Base-by-base conservation (phyloP, 1,140 invertebrate species). In the Pseudoatta argentina region DNA sequence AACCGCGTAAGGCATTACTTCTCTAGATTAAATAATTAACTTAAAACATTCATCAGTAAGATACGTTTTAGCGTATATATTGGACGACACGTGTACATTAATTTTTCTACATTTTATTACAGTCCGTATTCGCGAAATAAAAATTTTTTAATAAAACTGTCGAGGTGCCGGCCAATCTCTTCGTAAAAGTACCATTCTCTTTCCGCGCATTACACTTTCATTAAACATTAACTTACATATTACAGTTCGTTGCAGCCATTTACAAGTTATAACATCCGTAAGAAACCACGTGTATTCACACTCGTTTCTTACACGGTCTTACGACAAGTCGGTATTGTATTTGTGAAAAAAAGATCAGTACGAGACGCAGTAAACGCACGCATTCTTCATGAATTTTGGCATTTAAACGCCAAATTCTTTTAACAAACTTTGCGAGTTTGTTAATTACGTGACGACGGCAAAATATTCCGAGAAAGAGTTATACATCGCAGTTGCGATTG, bases 221-320 rank as follows among this genome's bases (percentile, higher is more conserved):
- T 83, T 83, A 83, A 73, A 83, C 39, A 61, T 83, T 75, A 30
- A 59, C 48, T 44, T 61, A 83, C n/a, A n/a, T n/a, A n/a, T n/a
- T n/a, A n/a, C 14, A 57, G 24, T 51, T 69, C 69, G 79, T 63
- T 83, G 69, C 79, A 61, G 69, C 55, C n/a, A 75, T 83, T 83
- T 57, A 73, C 67, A 21, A 18, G 24, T 61, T 61, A 51, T 75
- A 21, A 51, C 39, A 6, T 73, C n/a, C 39, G 14, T 61, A 73
- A 75, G 55, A 61, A 83, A 61, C n/a, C 39, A 24, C 39, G 55
- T 27, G 24, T 67, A 48, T 83, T 83, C 55, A 48, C 4, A 4
- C 12, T 39, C 55, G 8, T 48, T 82, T 72, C 69, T 59, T n/a
- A 7, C 24, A 24, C 55, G 10, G 24, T 27, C 61, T 82, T 30